Conservation (phyloP, 1,140 invertebrate species). For the Drosophila lowei region DNA sequence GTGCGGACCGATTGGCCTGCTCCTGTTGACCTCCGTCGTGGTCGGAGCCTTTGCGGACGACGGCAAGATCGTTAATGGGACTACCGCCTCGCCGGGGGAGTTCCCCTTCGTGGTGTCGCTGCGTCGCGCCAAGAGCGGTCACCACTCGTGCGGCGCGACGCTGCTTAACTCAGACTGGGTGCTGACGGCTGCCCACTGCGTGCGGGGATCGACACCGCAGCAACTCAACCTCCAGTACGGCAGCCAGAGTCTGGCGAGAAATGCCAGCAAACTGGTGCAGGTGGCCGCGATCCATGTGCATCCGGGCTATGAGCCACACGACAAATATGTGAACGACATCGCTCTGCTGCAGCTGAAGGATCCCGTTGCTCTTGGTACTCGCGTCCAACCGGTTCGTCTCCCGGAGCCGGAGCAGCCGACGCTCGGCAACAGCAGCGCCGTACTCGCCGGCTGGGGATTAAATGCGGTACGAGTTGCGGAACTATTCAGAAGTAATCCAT, state of each 20-base stretch:
- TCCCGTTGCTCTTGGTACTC: conserved; percentile 17
- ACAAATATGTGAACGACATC: conserved; percentile 71
- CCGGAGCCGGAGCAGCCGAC: conserved; percentile 48
- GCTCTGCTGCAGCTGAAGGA: conserved; percentile 55
- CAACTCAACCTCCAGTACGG: conserved; percentile 67
- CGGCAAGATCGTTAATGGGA: conserved; percentile 73
- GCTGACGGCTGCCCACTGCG: conserved; percentile 76
- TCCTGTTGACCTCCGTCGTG: neutral
- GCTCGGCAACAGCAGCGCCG: conserved; percentile 32
- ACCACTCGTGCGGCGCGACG: conserved; percentile 76
- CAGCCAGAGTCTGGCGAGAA: conserved; percentile 45
- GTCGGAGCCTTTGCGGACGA: conserved; percentile 15
- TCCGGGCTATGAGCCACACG: conserved; percentile 62
- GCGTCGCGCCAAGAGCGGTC: conserved; percentile 57
- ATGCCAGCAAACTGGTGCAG: conserved; percentile 49
- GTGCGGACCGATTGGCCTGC: conserved; percentile 2
- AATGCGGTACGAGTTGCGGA: conserved; percentile 47
- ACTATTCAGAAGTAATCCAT: neutral
- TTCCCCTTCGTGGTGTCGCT: conserved; percentile 72
- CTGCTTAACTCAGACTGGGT: conserved; percentile 72
- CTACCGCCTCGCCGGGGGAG: conserved; percentile 54
- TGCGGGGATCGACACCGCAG: conserved; percentile 26
- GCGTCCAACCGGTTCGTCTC: conserved; percentile 60
- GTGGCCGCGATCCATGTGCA: conserved; percentile 65
- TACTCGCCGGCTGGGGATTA: conserved; percentile 76